Percentiles rank a stretch among this genome's conserved stretches.
Evolutionary conservation across 2,113 vertebrate species (phyloP).

Genomic region (Zootoca vivipara): DNA sequence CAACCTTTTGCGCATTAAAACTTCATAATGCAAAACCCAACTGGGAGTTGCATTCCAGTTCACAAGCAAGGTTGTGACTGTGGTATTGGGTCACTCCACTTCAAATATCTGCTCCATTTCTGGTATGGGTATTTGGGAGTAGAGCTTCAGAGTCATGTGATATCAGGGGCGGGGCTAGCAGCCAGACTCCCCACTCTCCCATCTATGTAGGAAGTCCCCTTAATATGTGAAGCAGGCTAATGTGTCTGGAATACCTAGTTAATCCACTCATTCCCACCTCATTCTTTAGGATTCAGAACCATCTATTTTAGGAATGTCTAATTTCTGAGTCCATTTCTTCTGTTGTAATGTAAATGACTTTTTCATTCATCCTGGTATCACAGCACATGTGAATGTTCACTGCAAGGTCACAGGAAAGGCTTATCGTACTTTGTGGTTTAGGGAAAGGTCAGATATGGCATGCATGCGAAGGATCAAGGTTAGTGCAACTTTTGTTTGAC

Average conservation of each 20-base stretch:
- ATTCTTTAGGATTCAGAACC: too few relatives aligned
- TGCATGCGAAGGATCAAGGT: neutral
- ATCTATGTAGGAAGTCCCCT: neutral
- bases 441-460: neutral
- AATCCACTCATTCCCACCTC: too few relatives aligned
- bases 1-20: too few relatives aligned
- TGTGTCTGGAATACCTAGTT: neutral
- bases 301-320: too few relatives aligned
- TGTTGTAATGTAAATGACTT: neutral
- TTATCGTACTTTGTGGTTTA: too few relatives aligned
- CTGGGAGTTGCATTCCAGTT: too few relatives aligned
- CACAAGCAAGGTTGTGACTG: too few relatives aligned
- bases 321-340: neutral
- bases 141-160: too few relatives aligned
- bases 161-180: neutral
- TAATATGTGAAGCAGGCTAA: neutral
- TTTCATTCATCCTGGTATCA: neutral
- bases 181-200: neutral
- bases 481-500: neutral
- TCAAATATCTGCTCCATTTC: neutral
- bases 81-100: neutral
- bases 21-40: too few relatives aligned
- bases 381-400: neutral
- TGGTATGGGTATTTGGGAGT: neutral
- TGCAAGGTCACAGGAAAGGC: neutral